Evolutionary conservation across 2,888 invertebrate species (phyloP), one percentile per base, ranked within the genome.

Genomic region (Tipula confusa): DNA sequence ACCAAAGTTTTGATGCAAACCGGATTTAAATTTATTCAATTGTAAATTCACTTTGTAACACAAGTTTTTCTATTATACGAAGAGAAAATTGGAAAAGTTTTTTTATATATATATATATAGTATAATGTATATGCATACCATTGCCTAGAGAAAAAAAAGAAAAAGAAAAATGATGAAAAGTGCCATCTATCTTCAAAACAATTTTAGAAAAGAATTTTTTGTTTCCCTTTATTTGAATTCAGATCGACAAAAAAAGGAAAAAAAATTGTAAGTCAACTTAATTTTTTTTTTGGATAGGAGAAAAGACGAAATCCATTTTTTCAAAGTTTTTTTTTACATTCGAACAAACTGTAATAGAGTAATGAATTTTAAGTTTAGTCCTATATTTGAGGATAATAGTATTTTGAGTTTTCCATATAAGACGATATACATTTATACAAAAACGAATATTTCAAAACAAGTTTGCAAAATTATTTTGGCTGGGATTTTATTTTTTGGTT

Each of bases 21-120:
- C 7, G 64, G 64, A 64, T 64, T 64, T 64, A 64, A 64, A 64
- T 64, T 64, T 64, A 64, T 64, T 64, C 64, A 64, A 64, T 64
- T 64, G 18, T 64, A 24, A 64, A 64, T 64, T 64, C 24, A 64
- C 64, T 64, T 64, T 64, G 64, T 64, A 24, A 64, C 64, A 64
- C 9, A 64, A 64, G 64, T 64, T 64, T 64, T 64, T 3, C 64
- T 64, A 24, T 24, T 18, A 18, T 64, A 64, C 18, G 24, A 9
- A 64, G 24, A 64, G 64, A 64, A 64, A 64, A 64, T 64, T 64
- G 64, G 11, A 64, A 64, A 64, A 64, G 64, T 64, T 64, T 64
- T 43, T 11, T 43, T 64, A 33, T 33, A 33, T 11, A 6, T 64
- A 48, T 64, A 33, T 33, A n/a, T n/a, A n/a, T n/a, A n/a, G n/a